Evolutionary conservation across 2,888 invertebrate genomes (phyloP).

Genomic region (Thereva nobilitata): DNA sequence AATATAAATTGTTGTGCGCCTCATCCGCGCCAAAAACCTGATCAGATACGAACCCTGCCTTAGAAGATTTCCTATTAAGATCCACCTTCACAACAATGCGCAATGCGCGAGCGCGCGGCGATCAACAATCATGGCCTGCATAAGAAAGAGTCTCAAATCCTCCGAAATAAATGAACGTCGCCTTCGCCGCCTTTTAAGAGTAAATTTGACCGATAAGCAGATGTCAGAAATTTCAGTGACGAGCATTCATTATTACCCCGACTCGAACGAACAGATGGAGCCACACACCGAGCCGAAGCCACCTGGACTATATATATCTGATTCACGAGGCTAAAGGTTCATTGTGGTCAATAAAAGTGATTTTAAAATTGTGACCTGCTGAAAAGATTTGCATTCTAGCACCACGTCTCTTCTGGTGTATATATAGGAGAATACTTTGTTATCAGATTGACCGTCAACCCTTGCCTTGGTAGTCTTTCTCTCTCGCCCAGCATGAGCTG

Average conservation of each 20-base stretch:
- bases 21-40: background rate
- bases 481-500: background rate
- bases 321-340: background rate
- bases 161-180: conserved; percentile 1
- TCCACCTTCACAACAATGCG: conserved; percentile 11
- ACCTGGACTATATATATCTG: background rate
- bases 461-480: background rate
- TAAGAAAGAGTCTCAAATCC: background rate
- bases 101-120: background rate
- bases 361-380: conserved; percentile 12
- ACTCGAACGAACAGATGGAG: background rate
- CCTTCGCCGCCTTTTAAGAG: conserved; percentile 6
- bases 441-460: conserved; percentile 15
- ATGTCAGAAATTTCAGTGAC: conserved; percentile 25
- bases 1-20: background rate
- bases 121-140: too few species aligned
- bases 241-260: conserved; percentile 15
- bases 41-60: conserved; percentile 3
- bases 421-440: background rate
- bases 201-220: conserved; percentile 16
- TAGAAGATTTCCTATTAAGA: conserved; percentile 21
- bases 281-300: conserved; percentile 4
- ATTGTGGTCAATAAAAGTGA: background rate
- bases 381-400: conserved; percentile 16
- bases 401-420: too few species aligned